phyloP scores from a whole-genome alignment of 2,797 vertebrate genomes.

The Enteromius treurensis region DNA sequence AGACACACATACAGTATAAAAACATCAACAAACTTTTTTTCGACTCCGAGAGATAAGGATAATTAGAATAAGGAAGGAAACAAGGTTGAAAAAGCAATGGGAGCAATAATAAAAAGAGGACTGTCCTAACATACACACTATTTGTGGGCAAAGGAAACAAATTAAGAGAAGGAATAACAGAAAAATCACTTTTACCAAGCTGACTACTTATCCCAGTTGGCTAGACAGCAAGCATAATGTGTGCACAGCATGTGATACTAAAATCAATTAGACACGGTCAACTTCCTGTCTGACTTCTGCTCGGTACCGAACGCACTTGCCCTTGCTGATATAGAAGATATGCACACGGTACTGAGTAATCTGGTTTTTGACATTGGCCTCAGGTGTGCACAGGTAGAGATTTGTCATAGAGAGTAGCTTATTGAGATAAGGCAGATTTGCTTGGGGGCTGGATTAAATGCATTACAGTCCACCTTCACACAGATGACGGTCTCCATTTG shows the following conservation, averaged over 20 bases:
- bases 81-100: background rate
- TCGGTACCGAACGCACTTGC: background rate
- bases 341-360: background rate
- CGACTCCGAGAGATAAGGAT: background rate
- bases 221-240: conserved; percentile 5
- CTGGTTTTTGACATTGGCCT: background rate
- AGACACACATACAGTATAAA: background rate
- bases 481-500: background rate
- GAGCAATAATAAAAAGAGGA: background rate
- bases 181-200: background rate
- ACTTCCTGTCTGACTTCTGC: background rate
- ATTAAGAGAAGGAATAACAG: background rate
- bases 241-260: background rate
- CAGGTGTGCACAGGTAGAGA: conserved; percentile 35
- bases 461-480: conserved; percentile 24
- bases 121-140: background rate
- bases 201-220: background rate
- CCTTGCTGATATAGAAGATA: background rate
- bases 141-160: background rate
- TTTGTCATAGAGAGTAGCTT: conserved; percentile 37
- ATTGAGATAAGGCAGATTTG: conserved; percentile 30
- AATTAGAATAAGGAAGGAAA: background rate
- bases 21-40: background rate
- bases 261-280: conserved; percentile 33
- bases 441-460: conserved; percentile 28